These are phyloP conservation scores for Acronicta leporina DNA, from an alignment of 2,888 invertebrate species.

Conservation along the genomic window DNA sequence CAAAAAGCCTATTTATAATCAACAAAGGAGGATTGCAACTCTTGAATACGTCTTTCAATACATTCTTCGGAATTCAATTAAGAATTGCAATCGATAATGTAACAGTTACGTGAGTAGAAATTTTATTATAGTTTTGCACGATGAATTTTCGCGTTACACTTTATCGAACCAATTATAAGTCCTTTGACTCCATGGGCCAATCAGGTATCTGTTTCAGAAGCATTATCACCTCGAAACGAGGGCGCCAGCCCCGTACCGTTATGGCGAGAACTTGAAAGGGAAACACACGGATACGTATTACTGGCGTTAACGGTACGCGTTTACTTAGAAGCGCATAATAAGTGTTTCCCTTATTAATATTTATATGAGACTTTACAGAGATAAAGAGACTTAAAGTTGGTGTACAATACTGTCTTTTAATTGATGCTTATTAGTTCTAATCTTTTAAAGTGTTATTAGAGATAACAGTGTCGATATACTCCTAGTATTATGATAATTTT, in stretches of 20 bases:
- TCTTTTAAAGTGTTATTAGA: background rate
- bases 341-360: slow-evolving; percentile 36
- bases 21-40: background rate
- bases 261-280: slow-evolving; percentile 65
- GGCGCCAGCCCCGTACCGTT: slow-evolving; percentile 76
- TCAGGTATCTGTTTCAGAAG: slow-evolving; percentile 71
- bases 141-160: slow-evolving; percentile 59
- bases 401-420: background rate
- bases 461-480: no score
- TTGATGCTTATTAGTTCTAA: background rate
- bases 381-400: background rate
- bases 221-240: slow-evolving; percentile 80
- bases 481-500: no score
- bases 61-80: slow-evolving; percentile 43
- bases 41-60: slow-evolving; percentile 12
- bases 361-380: slow-evolving; percentile 10
- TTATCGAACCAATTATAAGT: slow-evolving; percentile 71
- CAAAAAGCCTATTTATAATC: slow-evolving; percentile 3
- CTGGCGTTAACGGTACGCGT: slow-evolving; percentile 30
- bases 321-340: slow-evolving; percentile 40
- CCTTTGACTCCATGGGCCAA: slow-evolving; percentile 66
- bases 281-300: slow-evolving; percentile 67
- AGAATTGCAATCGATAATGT: slow-evolving; percentile 21
- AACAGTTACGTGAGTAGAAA: slow-evolving; percentile 32
- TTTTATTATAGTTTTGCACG: slow-evolving; percentile 33